These are phyloP conservation scores for Sialis lutaria DNA, from an alignment of 2,888 invertebrate genomes.

Conservation along the genomic window DNA sequence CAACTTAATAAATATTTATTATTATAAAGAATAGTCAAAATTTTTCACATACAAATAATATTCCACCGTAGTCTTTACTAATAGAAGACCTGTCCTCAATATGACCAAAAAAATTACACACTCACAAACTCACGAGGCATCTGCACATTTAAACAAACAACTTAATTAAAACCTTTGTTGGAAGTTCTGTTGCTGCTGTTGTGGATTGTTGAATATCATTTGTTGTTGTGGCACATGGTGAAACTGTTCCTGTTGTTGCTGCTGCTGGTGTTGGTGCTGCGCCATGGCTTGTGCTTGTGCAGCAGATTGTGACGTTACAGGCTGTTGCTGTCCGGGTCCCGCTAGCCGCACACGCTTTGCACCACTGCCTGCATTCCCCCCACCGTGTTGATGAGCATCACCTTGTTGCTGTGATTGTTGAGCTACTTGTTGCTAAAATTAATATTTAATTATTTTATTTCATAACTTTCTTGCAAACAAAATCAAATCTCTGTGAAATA, in stretches of 20 bases:
- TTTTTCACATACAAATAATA: no score
- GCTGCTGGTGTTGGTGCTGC: slow-evolving; percentile 18
- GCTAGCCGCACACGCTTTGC: slow-evolving; percentile 47
- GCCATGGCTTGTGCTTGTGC: slow-evolving; percentile 12
- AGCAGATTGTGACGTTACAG: slow-evolving; percentile 16
- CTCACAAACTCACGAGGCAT: no score
- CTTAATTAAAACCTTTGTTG: slow-evolving; percentile 42
- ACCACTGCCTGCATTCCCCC: slow-evolving; percentile 34
- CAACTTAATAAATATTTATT: no score
- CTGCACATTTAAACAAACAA: no score
- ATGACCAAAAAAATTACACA: no score
- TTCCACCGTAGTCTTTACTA: no score
- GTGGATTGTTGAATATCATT: slow-evolving; percentile 50
- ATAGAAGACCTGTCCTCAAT: no score
- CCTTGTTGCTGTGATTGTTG: slow-evolving; percentile 29
- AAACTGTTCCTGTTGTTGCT: slow-evolving; percentile 20
- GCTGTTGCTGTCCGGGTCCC: slow-evolving; percentile 26
- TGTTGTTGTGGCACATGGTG: slow-evolving; percentile 40
- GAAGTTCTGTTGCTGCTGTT: slow-evolving; percentile 48
- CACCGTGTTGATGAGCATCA: slow-evolving; percentile 35
- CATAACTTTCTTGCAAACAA: no score
- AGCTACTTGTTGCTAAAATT: slow-evolving; percentile 9
- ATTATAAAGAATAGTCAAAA: no score
- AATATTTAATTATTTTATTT: no score
- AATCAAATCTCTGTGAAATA: no score